phyloP scores from a whole-genome alignment of 2,888 invertebrate species.

The Hyposoter dolosus region DNA sequence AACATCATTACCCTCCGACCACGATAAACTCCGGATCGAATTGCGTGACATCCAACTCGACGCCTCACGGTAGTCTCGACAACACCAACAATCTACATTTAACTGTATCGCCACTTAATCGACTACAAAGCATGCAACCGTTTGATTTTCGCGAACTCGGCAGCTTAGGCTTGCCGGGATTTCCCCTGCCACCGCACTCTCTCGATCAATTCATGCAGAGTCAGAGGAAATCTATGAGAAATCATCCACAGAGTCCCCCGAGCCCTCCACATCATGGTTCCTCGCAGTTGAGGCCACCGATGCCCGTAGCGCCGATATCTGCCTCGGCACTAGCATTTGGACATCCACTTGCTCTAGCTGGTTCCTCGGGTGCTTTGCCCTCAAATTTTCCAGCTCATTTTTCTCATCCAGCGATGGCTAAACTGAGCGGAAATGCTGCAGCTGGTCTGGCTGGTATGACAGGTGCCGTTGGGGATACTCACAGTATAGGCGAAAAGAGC shows the following conservation, averaged over 20 bases:
- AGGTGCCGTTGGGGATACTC: constrained; percentile 75
- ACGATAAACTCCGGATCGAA: constrained; percentile 67
- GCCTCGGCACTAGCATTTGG: constrained; percentile 80
- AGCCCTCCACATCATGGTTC: constrained; percentile 79
- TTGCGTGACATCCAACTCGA: constrained; percentile 86
- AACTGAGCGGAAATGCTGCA: constrained; percentile 72
- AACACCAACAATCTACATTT: constrained; percentile 78
- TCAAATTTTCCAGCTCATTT: constrained; percentile 82
- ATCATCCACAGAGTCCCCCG: constrained; percentile 80
- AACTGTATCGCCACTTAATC: constrained; percentile 92
- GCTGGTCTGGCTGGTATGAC: constrained; percentile 72
- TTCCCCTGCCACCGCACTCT: constrained; percentile 81
- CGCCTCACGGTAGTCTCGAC: constrained; percentile 86
- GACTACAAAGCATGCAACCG: constrained; percentile 97
- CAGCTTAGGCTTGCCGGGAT: constrained; percentile 87
- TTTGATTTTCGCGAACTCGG: constrained; percentile 95
- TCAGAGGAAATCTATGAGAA: constrained; percentile 75
- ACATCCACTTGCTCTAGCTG: constrained; percentile 81
- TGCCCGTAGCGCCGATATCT: constrained; percentile 81
- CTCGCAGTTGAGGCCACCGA: constrained; percentile 79
- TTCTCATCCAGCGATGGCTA: constrained; percentile 80
- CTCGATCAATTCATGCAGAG: constrained; percentile 77
- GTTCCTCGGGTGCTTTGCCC: constrained; percentile 81
- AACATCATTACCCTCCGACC: constrained; percentile 84
- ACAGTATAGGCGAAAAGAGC: constrained; percentile 84